A percentile compares a stretch with the other conserved stretches of the same genome.
Evolutionary conservation across 2,113 vertebrate genomes (phyloP).

Genomic region (Holacanthus passer): DNA sequence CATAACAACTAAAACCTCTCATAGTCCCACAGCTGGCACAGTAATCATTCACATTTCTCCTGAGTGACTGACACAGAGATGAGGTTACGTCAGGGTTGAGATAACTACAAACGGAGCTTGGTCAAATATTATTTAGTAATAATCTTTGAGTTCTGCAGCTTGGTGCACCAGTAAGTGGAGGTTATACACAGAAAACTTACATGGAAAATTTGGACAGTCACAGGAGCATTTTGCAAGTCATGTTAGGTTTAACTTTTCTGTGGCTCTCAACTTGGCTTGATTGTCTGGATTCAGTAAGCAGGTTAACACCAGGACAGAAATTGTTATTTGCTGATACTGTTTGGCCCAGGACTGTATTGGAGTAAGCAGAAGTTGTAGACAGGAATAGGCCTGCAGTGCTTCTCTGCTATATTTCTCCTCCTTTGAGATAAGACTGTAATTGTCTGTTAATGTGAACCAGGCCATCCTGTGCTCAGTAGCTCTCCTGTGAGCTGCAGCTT

Average conservation of each 20-base stretch:
- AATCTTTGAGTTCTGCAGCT: not conserved
- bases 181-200: not conserved
- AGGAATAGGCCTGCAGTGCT: slow-evolving; percentile 57
- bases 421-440: slow-evolving; percentile 75
- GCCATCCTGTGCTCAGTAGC: slow-evolving; percentile 67
- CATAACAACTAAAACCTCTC: slow-evolving; percentile 1
- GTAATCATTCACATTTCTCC: slow-evolving; percentile 19
- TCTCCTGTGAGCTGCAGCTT: slow-evolving; percentile 54
- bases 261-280: not conserved
- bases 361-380: slow-evolving; percentile 56
- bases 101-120: slow-evolving; percentile 1
- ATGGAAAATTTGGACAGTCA: not conserved
- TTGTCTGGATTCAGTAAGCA: slow-evolving; percentile 5
- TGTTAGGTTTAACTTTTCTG: not conserved
- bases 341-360: slow-evolving; percentile 11
- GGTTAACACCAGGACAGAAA: slow-evolving; percentile 5
- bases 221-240: not conserved
- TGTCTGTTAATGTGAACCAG: slow-evolving; percentile 81
- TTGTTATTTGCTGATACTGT: slow-evolving; percentile 29
- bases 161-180: not conserved
- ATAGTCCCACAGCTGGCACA: not conserved
- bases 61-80: not conserved
- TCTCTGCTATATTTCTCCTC: slow-evolving; percentile 63
- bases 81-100: not conserved
- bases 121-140: not conserved